Evolutionary conservation across 2,888 invertebrate species (phyloP).

Genomic region (Drosophila glabriapex): DNA sequence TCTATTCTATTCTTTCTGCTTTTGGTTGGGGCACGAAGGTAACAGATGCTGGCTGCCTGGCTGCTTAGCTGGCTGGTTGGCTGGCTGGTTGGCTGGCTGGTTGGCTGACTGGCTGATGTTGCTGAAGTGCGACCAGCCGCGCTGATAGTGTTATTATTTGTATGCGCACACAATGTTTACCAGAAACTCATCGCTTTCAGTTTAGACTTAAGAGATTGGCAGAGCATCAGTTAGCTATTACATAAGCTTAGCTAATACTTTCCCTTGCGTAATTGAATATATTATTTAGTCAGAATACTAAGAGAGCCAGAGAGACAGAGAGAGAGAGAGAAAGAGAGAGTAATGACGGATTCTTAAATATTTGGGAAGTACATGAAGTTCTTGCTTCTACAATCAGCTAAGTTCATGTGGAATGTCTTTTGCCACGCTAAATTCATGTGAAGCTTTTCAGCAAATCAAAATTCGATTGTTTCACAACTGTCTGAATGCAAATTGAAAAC

Average conservation of each 20-base stretch:
- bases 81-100: constrained; percentile 1
- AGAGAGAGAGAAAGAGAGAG: background rate
- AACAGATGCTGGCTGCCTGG: constrained; percentile 49
- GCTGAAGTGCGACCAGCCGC: constrained; percentile 72
- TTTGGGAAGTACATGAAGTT: background rate
- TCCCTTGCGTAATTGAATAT: background rate
- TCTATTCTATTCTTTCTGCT: constrained; percentile 9
- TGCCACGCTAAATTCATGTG: background rate
- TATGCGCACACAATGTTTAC: constrained; percentile 28
- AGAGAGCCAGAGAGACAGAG: background rate
- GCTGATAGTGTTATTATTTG: constrained; percentile 72
- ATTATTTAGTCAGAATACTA: background rate
- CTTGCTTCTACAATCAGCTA: background rate
- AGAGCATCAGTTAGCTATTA: background rate
- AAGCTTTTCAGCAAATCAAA: background rate
- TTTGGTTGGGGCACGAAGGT: constrained; percentile 31
- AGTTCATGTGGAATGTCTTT: background rate
- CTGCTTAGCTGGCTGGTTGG: background rate
- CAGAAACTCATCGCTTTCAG: constrained; percentile 12
- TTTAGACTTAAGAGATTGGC: constrained; percentile 14
- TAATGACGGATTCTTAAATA: background rate
- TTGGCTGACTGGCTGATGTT: constrained; percentile 41
- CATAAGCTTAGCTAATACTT: background rate
- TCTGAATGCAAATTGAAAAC: background rate
- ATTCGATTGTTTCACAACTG: background rate